phyloP scores from a whole-genome alignment of 2,797 vertebrate genomes.

The Chelidonichthys spinosus region DNA sequence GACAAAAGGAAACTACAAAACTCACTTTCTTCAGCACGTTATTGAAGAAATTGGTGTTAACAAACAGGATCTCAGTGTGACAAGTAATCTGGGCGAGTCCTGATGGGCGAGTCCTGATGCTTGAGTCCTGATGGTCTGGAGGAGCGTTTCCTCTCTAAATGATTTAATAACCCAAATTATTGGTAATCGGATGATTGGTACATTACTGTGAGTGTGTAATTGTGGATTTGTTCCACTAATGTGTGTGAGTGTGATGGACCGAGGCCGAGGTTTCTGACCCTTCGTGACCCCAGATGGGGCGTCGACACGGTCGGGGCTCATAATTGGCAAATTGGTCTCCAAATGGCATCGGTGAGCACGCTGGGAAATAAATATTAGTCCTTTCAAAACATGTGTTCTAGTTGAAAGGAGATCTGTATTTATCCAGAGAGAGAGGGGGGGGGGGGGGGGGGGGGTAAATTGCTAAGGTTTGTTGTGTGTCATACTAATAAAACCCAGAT shows the following conservation, averaged over 20 bases:
- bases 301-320: neutral
- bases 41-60: neutral
- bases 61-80: too few species aligned
- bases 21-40: too few species aligned
- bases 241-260: neutral
- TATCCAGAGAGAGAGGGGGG: neutral
- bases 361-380: neutral
- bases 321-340: too few species aligned
- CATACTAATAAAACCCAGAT: too few species aligned
- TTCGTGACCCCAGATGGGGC: too few species aligned
- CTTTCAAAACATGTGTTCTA: neutral
- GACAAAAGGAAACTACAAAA: neutral
- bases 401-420: neutral
- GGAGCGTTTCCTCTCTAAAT: neutral
- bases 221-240: neutral
- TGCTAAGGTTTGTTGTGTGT: too few species aligned
- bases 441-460: too few species aligned
- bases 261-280: neutral
- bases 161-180: neutral
- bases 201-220: conserved; percentile 2
- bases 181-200: neutral
- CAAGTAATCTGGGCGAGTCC: neutral
- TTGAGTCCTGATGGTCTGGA: neutral
- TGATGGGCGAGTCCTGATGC: too few species aligned
- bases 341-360: neutral